phyloP scores from a whole-genome alignment of 2,113 vertebrate species.

The Eonycteris spelaea region DNA sequence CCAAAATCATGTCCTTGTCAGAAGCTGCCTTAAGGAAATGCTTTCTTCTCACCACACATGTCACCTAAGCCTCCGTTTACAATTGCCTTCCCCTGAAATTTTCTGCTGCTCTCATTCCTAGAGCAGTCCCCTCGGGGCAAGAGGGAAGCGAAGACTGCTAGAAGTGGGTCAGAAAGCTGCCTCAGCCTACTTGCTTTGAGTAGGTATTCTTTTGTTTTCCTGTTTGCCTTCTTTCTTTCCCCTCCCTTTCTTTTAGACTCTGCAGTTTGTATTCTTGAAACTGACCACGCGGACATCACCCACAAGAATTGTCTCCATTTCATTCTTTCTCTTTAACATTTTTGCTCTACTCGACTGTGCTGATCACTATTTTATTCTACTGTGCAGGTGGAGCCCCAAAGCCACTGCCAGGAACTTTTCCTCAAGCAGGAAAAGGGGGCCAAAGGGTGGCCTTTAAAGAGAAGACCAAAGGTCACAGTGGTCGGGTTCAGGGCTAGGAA shows the following conservation, averaged over 20 bases:
- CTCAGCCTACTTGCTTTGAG: not conserved
- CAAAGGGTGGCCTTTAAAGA: not conserved
- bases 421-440: not conserved
- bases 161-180: constrained; percentile 27
- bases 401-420: not conserved
- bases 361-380: not conserved
- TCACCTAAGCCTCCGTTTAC: not conserved
- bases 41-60: not conserved
- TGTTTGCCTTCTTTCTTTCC: no score
- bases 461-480: not conserved
- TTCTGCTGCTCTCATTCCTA: not conserved
- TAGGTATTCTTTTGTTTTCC: not conserved
- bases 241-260: not conserved
- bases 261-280: not conserved
- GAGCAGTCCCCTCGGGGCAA: not conserved
- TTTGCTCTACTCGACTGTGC: not conserved
- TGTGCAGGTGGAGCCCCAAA: not conserved
- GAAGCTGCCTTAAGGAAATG: constrained; percentile 20
- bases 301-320: not conserved
- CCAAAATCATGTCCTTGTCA: not conserved
- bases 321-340: not conserved
- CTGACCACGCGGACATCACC: not conserved
- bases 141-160: not conserved
- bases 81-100: not conserved
- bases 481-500: not conserved